Conservation (phyloP, 2,797 vertebrate genomes). For the Psittacula echo region DNA sequence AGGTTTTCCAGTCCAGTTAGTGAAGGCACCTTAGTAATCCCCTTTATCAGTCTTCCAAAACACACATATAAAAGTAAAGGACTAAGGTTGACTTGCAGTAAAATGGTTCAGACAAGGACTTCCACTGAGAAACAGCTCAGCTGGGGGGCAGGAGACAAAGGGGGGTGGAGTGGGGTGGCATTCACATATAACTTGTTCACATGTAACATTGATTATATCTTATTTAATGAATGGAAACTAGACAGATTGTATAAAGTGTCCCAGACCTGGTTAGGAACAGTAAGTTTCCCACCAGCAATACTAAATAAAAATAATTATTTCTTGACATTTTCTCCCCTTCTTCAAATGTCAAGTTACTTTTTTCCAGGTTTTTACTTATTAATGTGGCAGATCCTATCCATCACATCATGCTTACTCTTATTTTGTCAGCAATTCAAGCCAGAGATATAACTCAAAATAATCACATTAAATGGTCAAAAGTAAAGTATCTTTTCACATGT, state of each 20-base stretch:
- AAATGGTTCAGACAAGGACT: background rate
- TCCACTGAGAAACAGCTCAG: background rate
- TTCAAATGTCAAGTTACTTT: slow-evolving; percentile 48
- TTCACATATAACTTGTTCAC: background rate
- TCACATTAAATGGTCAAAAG: background rate
- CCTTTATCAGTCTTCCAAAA: background rate
- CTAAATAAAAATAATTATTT: slow-evolving; percentile 38
- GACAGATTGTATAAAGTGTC: background rate
- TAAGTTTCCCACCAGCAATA: background rate
- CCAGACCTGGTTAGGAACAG: background rate
- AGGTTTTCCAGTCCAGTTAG: background rate
- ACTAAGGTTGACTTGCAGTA: background rate
- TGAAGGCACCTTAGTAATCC: background rate
- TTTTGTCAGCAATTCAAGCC: slow-evolving; percentile 11
- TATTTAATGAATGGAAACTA: background rate
- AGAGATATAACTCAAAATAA: slow-evolving; percentile 2
- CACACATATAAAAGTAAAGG: background rate
- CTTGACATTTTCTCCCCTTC: slow-evolving; percentile 50
- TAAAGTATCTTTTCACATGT: background rate
- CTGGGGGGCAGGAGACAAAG: background rate
- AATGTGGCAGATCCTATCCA: background rate
- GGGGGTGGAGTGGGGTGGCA: accelerated
- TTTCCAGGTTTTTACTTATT: slow-evolving; percentile 28
- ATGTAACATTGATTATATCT: background rate
- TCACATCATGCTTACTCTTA: background rate